phyloP scores from a whole-genome alignment of 2,113 vertebrate genomes.

The Tenebrosternarchus preto region DNA sequence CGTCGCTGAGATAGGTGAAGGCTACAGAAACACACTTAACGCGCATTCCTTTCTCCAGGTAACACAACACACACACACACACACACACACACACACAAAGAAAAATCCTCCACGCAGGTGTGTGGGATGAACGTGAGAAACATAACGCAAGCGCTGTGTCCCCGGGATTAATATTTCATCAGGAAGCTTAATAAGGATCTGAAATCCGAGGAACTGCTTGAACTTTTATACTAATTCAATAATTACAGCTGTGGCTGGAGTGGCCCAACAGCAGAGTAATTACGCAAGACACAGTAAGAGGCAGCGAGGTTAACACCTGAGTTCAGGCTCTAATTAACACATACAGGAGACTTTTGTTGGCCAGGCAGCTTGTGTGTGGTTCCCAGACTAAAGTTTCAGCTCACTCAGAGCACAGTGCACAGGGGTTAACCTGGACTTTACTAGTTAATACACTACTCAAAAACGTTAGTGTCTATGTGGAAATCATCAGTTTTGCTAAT shows the following conservation, averaged over 20 bases:
- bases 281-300: constrained; percentile 78
- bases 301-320: constrained; percentile 83
- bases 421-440: not conserved
- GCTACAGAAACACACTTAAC: constrained; percentile 12
- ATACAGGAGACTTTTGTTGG: constrained; percentile 78
- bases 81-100: constrained; percentile 17
- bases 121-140: constrained; percentile 12
- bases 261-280: constrained; percentile 80
- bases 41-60: constrained; percentile 52
- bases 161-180: constrained; percentile 85
- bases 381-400: constrained; percentile 75
- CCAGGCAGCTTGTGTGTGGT: constrained; percentile 70
- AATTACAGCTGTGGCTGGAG: constrained; percentile 90
- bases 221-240: constrained; percentile 98
- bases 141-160: constrained; percentile 61
- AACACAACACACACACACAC: constrained; percentile 23
- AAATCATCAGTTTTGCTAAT: no score
- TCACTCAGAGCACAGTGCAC: constrained; percentile 30
- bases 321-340: constrained; percentile 85
- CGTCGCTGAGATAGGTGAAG: not conserved
- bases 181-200: constrained; percentile 84
- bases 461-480: no score
- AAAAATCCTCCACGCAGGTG: constrained; percentile 27
- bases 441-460: not conserved
- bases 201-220: constrained; percentile 91